Conservation (phyloP, 2,888 invertebrate species). For the Standfussiana lucernea region DNA sequence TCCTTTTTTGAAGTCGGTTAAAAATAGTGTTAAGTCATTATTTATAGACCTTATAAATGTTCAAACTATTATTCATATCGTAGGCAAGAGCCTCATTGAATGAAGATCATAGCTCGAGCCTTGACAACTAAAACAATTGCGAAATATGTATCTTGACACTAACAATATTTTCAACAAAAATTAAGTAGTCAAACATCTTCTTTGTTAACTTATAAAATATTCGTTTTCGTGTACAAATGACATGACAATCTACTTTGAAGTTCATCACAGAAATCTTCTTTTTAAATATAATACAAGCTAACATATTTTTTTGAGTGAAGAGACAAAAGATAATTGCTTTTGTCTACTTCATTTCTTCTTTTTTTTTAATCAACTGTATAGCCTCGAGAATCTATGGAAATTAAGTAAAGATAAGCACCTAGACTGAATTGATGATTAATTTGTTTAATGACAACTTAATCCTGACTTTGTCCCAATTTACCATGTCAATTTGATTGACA, state of each 20-base stretch:
- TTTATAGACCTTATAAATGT: neutral
- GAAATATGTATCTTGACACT: conserved; percentile 18
- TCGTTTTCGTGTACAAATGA: conserved; percentile 22
- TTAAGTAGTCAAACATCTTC: neutral
- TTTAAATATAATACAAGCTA: conserved; percentile 4
- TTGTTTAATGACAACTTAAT: neutral
- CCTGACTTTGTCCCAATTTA: neutral
- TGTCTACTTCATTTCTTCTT: neutral
- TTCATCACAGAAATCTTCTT: conserved; percentile 30
- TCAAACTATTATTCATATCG: neutral
- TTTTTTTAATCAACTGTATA: neutral
- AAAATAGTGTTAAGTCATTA: too few species aligned
- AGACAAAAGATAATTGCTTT: conserved; percentile 11
- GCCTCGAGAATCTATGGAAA: neutral
- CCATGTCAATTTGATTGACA: neutral
- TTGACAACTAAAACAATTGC: neutral
- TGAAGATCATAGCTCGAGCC: neutral
- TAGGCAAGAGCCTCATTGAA: neutral
- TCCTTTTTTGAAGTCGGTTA: too few species aligned
- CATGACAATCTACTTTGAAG: conserved; percentile 46
- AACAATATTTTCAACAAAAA: conserved; percentile 27
- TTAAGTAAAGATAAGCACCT: neutral
- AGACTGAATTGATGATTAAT: neutral
- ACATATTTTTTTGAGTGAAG: conserved; percentile 10
- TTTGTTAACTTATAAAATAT: conserved; percentile 32